phyloP scores from a whole-genome alignment of 2,888 invertebrate genomes.

The Physocephala rufipes region DNA sequence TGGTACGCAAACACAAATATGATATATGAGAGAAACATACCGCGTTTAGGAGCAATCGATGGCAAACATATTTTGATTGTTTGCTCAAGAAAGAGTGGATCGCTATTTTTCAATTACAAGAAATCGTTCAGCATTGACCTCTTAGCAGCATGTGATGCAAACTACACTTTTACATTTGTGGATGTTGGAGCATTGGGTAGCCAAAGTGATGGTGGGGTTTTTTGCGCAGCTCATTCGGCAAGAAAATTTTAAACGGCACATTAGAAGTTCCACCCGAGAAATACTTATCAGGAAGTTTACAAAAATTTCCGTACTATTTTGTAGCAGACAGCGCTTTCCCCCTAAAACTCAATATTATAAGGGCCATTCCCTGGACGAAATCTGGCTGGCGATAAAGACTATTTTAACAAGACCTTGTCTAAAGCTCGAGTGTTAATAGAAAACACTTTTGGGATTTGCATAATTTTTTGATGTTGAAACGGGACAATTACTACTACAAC shows the following conservation, averaged over 20 bases:
- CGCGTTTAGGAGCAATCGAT: too few species aligned
- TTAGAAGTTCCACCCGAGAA: background rate
- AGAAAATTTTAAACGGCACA: slow-evolving; percentile 33
- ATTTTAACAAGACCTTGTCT: slow-evolving; percentile 12
- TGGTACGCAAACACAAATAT: too few species aligned
- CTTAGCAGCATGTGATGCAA: slow-evolving; percentile 20
- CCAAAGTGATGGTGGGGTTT: slow-evolving; percentile 36
- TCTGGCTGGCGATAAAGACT: background rate
- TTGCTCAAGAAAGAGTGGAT: slow-evolving; percentile 34
- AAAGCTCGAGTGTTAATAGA: slow-evolving; percentile 15
- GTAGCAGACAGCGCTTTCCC: slow-evolving; percentile 34
- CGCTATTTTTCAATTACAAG: slow-evolving; percentile 40
- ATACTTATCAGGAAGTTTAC: slow-evolving; percentile 16
- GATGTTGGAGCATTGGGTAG: slow-evolving; percentile 25
- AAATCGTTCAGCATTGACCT: slow-evolving; percentile 35
- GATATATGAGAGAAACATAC: too few species aligned
- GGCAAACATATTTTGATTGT: slow-evolving; percentile 31
- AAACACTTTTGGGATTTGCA: slow-evolving; percentile 24
- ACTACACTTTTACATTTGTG: slow-evolving; percentile 31
- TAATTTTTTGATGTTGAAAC: slow-evolving; percentile 25
- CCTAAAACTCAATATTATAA: slow-evolving; percentile 18
- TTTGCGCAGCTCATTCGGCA: slow-evolving; percentile 32
- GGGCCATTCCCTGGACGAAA: slow-evolving; percentile 19
- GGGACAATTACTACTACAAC: background rate
- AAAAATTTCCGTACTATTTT: slow-evolving; percentile 28